phyloP scores from a whole-genome alignment of 2,888 invertebrate genomes.

The Hedychridium roseum region DNA sequence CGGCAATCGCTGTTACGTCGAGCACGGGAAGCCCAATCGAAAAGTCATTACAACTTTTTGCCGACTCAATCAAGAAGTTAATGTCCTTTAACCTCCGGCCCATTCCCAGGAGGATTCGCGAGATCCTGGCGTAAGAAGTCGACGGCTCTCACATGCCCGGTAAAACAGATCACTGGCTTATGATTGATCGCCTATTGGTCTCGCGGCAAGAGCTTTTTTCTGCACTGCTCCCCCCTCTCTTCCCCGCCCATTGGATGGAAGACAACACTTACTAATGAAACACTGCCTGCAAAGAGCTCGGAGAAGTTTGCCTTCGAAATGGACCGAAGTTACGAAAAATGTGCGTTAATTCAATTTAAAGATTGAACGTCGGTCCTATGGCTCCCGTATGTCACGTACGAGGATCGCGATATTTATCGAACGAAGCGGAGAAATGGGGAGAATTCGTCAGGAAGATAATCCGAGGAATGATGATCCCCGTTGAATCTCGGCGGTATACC shows the following conservation, averaged over 20 bases:
- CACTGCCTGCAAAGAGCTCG: too few relatives aligned
- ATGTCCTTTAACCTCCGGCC: constrained; percentile 59
- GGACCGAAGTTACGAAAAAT: too few relatives aligned
- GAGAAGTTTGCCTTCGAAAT: too few relatives aligned
- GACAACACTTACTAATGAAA: too few relatives aligned
- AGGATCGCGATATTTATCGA: constrained; percentile 23
- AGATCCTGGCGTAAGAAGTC: constrained; percentile 50
- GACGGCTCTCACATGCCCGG: constrained; percentile 59
- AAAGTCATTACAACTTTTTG: constrained; percentile 63
- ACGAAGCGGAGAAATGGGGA: constrained; percentile 22
- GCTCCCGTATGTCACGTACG: constrained; percentile 28
- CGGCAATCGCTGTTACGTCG: constrained; percentile 18
- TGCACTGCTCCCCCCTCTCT: too few relatives aligned
- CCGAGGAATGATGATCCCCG: constrained; percentile 34
- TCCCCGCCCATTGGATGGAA: too few relatives aligned
- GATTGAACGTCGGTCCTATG: too few relatives aligned
- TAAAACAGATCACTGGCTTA: constrained; percentile 58
- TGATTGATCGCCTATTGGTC: constrained; percentile 60
- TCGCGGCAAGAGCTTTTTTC: constrained; percentile 25
- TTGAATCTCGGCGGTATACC: constrained; percentile 42
- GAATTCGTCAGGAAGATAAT: constrained; percentile 38
- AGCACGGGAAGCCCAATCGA: constrained; percentile 44
- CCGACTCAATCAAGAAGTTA: constrained; percentile 60
- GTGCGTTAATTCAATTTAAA: too few relatives aligned
- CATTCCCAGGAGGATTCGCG: constrained; percentile 50